phyloP scores from a whole-genome alignment of 2,113 vertebrate species.

The Misgurnus mizolepis region DNA sequence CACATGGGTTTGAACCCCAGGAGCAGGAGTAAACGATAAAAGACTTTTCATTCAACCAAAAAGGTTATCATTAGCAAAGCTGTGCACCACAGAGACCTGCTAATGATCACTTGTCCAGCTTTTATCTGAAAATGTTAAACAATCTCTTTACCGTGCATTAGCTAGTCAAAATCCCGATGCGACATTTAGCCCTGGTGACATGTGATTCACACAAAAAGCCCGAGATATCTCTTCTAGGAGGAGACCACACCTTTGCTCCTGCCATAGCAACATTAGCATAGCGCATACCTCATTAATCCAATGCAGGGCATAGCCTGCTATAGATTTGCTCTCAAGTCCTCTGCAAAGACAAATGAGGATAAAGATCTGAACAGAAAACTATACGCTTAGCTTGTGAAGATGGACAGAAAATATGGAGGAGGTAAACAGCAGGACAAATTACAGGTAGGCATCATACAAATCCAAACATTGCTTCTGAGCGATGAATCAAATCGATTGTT shows the following conservation, averaged over 20 bases:
- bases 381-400: slow-evolving; percentile 1
- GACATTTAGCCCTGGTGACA: background rate
- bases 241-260: slow-evolving; percentile 13
- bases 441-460: background rate
- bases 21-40: no score
- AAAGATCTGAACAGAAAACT: slow-evolving; percentile 26
- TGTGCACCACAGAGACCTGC: slow-evolving; percentile 16
- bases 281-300: slow-evolving; percentile 13
- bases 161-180: slow-evolving; percentile 53
- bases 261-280: slow-evolving; percentile 14
- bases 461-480: background rate
- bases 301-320: slow-evolving; percentile 23
- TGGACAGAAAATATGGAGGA: background rate
- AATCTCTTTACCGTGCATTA: slow-evolving; percentile 14
- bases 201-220: background rate
- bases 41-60: background rate
- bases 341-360: slow-evolving; percentile 12
- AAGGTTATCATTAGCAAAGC: slow-evolving; percentile 39
- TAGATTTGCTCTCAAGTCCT: slow-evolving; percentile 27
- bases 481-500: background rate
- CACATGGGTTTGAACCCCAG: no score
- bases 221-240: background rate
- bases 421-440: background rate
- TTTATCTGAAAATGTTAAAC: slow-evolving; percentile 36
- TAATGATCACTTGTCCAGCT: slow-evolving; percentile 35